Evolutionary conservation across 2,888 invertebrate species (phyloP), one percentile per base, ranked within the genome.

Genomic region (Rhaphigaster nebulosa): DNA sequence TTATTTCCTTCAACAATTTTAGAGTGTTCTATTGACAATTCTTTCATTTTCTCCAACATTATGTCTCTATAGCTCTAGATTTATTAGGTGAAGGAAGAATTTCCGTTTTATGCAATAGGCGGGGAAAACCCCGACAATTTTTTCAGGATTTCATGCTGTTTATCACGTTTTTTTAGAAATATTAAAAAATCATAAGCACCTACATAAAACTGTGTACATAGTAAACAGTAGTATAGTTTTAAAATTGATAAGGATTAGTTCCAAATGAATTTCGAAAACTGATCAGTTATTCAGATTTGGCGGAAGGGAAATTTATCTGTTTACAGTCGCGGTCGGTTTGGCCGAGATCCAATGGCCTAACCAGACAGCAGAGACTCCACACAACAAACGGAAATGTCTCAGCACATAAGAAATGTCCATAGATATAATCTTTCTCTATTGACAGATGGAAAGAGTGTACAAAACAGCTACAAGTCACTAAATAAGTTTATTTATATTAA

Each of bases 241-340:
- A 23, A 26, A 65, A 65, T 65, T 29, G 15, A 65, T 65, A 29
- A 29, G 4, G 29, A 29, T 65, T 65, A 29, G 1, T 5, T 65
- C 29, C 3, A 65, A 38, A 34, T 38, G 38, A 76, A 76, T 76
- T 76, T 76, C 6, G 20, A 18, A 76, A 38, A 34, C 70, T 23
- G 34, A 76, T 76, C 34, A 38, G 15, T 76, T 76, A 38, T 34
- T 38, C 20, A 34, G 38, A 76, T 20, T 5, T 38, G 20, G 20
- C 18, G 38, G 34, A 76, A 76, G 70, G 18, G 38, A 76, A 76
- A 76, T 76, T 76, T 76, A 76, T 76, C 38, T 76, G 70, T 76
- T 76, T 76, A 76, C 70, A 6, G 70, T 34, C 20, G 38, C 70
- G 38, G 6, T 76, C 18, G 38, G 70, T 34, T 38, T 76, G 70